Base-by-base conservation (phyloP, 2,888 invertebrate species). In the Limnephilus lunatus region DNA sequence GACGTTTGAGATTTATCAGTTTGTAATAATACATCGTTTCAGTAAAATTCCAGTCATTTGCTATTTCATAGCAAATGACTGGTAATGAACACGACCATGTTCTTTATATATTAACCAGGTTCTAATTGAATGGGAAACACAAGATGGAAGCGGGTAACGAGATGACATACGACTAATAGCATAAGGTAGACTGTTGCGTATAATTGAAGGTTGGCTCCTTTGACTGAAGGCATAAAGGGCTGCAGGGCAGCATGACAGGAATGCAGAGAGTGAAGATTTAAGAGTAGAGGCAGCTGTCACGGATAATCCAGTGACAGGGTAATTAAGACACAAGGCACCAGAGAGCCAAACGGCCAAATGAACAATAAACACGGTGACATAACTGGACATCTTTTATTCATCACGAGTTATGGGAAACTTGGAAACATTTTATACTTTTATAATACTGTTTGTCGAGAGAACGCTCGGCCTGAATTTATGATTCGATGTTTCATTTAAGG, bases 371-470 rank as follows among this genome's bases (percentile, higher is more conserved):
- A 86, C 86, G 44, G 44, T 44, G 19, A 86, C 86, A 25, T 86
- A 48, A 25, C 44, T 86, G 86, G 44, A 86, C 39, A 86, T 86
- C 44, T 86, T 86, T 86, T 86, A 86, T 86, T 86, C 86, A 86
- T 86, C n/a, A 15, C 86, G 48, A 86, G 44, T 44, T 30, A 48
- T 48, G 44, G 11, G 85, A 85, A 85, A 85, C 85, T 85, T 85
- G n/a, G 86, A 31, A 86, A 86, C 30, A 86, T 48, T 86, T 35
- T 86, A 2, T 86, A 53, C 86, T 86, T 48, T 82, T 48, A 86
- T n/a, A n/a, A n/a, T 30, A 82, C 68, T 68, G 68, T n/a, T 68
- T 68, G 68, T 68, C n/a, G 7, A n/a, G 25, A n/a, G 68, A n/a
- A 68, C 68, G 25, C 68, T 68, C 68, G 68, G 25, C 68, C 68